phyloP scores from a whole-genome alignment of 2,113 vertebrate genomes.

The Strix aluco region DNA sequence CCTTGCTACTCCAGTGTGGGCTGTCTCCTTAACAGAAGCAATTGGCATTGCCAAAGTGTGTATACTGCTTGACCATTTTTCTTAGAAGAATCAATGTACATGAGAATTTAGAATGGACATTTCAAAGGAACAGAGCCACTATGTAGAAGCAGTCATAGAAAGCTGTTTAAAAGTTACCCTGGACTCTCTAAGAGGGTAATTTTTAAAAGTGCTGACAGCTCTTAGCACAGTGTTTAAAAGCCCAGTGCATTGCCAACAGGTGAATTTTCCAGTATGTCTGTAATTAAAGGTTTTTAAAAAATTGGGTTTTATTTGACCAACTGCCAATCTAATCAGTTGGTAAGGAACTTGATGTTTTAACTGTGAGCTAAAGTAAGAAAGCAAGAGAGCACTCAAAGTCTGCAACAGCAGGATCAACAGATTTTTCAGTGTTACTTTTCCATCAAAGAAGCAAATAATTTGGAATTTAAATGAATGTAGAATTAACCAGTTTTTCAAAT shows the following conservation, averaged over 20 bases:
- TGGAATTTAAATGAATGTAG: slow-evolving; percentile 24
- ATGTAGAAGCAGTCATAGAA: not conserved
- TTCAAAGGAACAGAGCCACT: not conserved
- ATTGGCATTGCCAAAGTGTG: not conserved
- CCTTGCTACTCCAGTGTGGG: not conserved
- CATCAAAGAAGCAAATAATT: slow-evolving; percentile 55
- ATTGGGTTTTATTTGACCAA: slow-evolving; percentile 52
- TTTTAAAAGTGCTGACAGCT: slow-evolving; percentile 23
- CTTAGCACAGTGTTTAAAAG: slow-evolving; percentile 19
- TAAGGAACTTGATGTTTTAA: slow-evolving; percentile 55
- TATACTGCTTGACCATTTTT: not conserved
- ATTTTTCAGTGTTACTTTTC: slow-evolving; percentile 59
- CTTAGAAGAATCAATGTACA: not conserved
- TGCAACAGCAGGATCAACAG: slow-evolving; percentile 50
- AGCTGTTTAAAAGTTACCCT: not conserved
- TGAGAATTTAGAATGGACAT: not conserved
- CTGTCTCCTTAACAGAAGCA: not conserved
- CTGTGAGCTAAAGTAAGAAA: slow-evolving; percentile 49
- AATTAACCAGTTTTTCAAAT: slow-evolving; percentile 55
- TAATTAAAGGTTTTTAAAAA: slow-evolving; percentile 43
- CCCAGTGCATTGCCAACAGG: not conserved
- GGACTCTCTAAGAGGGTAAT: not conserved
- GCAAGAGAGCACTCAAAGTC: slow-evolving; percentile 46
- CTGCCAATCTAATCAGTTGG: slow-evolving; percentile 61
- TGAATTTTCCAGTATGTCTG: slow-evolving; percentile 23